Conservation (phyloP, 2,797 vertebrate genomes). For the Balearica regulorum region DNA sequence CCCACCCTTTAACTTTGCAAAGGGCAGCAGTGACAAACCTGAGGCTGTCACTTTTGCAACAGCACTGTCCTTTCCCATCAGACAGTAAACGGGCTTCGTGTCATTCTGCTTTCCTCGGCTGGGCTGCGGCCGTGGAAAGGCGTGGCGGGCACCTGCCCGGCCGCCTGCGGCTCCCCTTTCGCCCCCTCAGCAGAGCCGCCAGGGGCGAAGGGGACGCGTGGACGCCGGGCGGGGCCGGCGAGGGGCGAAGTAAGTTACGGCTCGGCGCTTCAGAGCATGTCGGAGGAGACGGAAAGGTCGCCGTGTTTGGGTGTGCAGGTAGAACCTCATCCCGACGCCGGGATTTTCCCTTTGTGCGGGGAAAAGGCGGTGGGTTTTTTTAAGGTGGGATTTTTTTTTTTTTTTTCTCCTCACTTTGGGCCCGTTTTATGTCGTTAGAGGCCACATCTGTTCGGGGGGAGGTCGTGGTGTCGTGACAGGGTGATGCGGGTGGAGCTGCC, state of each 20-base stretch:
- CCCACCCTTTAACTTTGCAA: not conserved
- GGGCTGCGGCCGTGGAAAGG: no score
- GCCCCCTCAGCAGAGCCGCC: not conserved
- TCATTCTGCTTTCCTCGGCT: not conserved
- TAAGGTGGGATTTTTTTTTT: no score
- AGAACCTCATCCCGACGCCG: not conserved
- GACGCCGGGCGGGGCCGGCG: not conserved
- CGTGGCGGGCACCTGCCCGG: fast-evolving
- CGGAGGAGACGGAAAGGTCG: not conserved
- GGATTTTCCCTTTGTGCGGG: not conserved
- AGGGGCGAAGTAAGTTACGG: no score
- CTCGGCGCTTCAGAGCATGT: not conserved
- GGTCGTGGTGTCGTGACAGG: no score
- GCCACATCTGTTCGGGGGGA: no score
- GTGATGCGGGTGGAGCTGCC: not conserved
- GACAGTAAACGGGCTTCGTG: fast-evolving
- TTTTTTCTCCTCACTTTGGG: no score
- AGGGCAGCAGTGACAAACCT: no score
- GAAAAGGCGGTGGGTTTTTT: no score
- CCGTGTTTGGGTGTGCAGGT: not conserved
- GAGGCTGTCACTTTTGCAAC: fast-evolving
- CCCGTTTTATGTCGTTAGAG: not conserved
- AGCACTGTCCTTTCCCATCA: no score
- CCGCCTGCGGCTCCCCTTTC: not conserved
- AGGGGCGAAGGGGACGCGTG: no score